Evolutionary conservation across 92 coral and sea anemone genomes (phyloP), one percentile per base, ranked within the genome.

Genomic region (Paramuricea clavata): DNA sequence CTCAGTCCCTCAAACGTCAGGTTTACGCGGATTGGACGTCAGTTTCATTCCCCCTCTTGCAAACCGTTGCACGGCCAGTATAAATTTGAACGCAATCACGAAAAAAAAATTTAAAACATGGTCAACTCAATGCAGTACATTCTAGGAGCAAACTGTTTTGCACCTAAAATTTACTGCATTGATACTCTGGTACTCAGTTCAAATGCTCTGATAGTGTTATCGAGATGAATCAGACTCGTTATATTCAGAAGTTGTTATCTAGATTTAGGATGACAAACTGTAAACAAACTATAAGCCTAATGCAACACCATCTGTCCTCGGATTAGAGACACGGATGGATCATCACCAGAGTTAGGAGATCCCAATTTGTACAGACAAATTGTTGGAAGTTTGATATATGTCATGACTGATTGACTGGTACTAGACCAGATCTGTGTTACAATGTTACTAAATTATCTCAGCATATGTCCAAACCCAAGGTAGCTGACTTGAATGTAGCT

Each of bases 381-480:
- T 43, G 88, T 82, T 60, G 91, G 92, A 12, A 88, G 88, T 44
- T 73, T 88, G 35, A 88, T 88, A 32, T 83, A 89, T 71, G 86
- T 84, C 36, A 83, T 89, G 89, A 83, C 92, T 35, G 85, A 86
- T 44, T 89, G 89, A 83, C 92, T 35, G 85, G 89, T 44, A 89
- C 92, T 16, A 89, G 89, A 32, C 89, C 89, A 44, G 89, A 89
- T 25, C 22, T 89, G 34, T 83, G 92, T 76, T 78, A 84, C 65
- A 72, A 49, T 78, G 89, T 89, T 15, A 89, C 89, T 19, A 84
- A 43, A 36, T 83, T 89, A 68, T 77, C 89, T 42, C 92, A 89
- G 78, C 76, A 88, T 71, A 75, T 85, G 89, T 41, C 89, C 25
- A 44, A 85, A 76, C 89, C 89, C 62, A 85, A 85, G 23, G 34